Base-by-base conservation (phyloP, 2,113 vertebrate species). In the Sigmodon hispidus region DNA sequence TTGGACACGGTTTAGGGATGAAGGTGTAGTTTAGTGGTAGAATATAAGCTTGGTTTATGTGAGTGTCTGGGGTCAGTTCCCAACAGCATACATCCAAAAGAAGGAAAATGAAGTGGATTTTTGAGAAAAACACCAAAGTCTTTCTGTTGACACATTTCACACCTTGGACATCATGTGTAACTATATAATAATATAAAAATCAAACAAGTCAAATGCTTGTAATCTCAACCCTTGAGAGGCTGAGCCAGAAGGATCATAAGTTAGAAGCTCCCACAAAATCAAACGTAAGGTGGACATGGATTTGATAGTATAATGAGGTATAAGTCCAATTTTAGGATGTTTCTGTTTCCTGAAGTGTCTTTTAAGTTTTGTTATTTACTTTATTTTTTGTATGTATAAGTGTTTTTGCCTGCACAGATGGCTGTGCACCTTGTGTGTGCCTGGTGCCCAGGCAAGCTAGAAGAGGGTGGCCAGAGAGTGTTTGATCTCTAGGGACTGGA, bases 261-360 rank as follows among this genome's bases (percentile, higher is more conserved):
- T 52, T 65, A 65, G 43, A 65, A 19, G 22, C 31, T 36, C 19
- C 73, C n/a, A 69, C 31, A 89, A 94, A 70, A 69, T 69, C 26
- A 81, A 93, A 61, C 36, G 87, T 61, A 89, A 94, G 61, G 31
- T 69, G 31, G 76, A 86, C 29, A 63, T 90, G 12, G 43, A 48
- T 48, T 15, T 73, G 40, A 17, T 76, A 91, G 7, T 70, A 12
- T 92, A 94, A 92, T 69, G 75, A 69, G 50, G 6, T 26, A 50
- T 69, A 61, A 85, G 59, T 93, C 73, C 63, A 52, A 94, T 81
- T 76, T 40, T 8, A 52, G 34, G 45, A 52, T 40, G 59, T 19
- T 72, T 94, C 89, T 69, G 67, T 17, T 90, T 93, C 59, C 85
- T 89, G 87, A 43, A 40, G 48, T 12, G 16, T 86, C 86, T 43